A percentile compares a stretch with the other conserved stretches of the same genome.
Evolutionary conservation across 2,113 vertebrate species (phyloP).

Genomic region (Ochotona curzoniae): DNA sequence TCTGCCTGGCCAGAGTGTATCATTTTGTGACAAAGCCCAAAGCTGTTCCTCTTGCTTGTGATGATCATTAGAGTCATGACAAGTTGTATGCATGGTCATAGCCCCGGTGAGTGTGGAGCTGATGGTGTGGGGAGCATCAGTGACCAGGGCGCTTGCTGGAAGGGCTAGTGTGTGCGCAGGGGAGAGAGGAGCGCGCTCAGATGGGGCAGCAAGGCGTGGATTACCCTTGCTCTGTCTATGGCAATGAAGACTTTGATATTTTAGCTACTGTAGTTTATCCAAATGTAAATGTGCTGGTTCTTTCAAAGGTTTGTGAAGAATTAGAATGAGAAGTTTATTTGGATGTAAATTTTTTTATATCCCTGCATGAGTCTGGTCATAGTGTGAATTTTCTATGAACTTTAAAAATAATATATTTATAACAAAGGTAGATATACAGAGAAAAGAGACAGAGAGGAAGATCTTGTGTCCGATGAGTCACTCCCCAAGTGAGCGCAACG

Average conservation of each 20-base stretch:
- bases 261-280: neutral
- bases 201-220: neutral
- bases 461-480: too few species aligned
- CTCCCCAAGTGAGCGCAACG: too few species aligned
- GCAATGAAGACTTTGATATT: neutral
- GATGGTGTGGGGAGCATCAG: accelerated
- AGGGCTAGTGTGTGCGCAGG: too few species aligned
- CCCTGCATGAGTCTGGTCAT: too few species aligned
- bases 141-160: accelerated
- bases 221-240: neutral
- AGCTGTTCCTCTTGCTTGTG: neutral
- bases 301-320: too few species aligned
- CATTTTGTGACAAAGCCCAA: neutral
- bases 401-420: too few species aligned
- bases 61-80: neutral
- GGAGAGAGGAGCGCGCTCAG: too few species aligned
- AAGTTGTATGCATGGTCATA: neutral
- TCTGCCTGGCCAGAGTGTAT: neutral
- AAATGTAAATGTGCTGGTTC: neutral
- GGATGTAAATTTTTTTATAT: too few species aligned
- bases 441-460: too few species aligned
- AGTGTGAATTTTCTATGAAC: too few species aligned
- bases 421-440: too few species aligned
- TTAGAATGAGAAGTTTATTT: too few species aligned
- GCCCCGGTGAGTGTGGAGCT: neutral